Evolutionary conservation across 2,797 vertebrate genomes (phyloP), one percentile per base, ranked within the genome.

Genomic region (Meda fulgida): DNA sequence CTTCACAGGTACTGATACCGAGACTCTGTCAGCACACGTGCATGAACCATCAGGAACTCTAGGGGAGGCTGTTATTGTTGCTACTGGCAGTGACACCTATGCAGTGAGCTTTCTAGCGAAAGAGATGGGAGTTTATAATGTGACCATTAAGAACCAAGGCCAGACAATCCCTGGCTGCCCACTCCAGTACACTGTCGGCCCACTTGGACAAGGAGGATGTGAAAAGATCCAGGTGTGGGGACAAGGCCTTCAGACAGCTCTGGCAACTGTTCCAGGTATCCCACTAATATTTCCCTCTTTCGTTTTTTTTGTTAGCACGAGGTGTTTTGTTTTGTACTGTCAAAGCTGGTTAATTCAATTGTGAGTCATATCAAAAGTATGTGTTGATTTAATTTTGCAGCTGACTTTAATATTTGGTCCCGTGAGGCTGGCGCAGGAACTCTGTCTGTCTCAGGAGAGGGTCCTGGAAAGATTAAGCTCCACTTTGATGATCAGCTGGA

Each of bases 331-430:
- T 31, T n/a, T 69, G 23, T n/a, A 55, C 43, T 2, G 7, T 36
- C n/a, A 43, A 26, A 21, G 34, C 63, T n/a, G 46, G 46, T 23
- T 66, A n/a, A 67, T 18, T 43, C 11, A 7, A 0, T 58, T 23
- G 31, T 38, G 51, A 21, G 46, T 67, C 34, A 51, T 40, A 26
- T 60, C 8, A 14, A 7, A 70, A 67, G 81, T 60, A 76, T 72
- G 31, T 58, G 7, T 51, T 75, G 9, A 66, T 65, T 51, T 82
- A 3, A 36, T 67, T 48, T 81, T 51, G 29, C 90, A 96, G 95
- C 94, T 0, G 95, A 95, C 80, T 96, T 96, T 88, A 95, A 94
- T 89, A 95, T 96, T 87, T 96, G 96, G 96, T 95, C 95, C 0
- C 89, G 94, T 3, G 96, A 96, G 81, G 96, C 96, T 0, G 95